These are phyloP conservation scores for Avahi laniger DNA, from an alignment of 2,797 vertebrate species.

Conservation along the genomic window DNA sequence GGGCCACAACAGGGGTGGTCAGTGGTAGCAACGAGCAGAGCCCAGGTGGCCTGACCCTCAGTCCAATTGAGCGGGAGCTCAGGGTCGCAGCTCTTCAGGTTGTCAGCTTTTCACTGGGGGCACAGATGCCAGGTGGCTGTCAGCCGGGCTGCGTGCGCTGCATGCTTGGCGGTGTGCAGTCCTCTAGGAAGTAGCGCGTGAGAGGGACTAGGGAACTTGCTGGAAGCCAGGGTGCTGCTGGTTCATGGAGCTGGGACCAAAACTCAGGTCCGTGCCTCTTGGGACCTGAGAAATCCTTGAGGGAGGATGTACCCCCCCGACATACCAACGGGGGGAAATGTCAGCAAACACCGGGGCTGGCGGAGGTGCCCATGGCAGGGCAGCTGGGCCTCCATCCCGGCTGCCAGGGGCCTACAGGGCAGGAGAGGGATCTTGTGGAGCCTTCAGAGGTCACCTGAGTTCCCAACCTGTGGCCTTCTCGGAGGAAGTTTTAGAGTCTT, in stretches of 20 bases:
- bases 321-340: neutral
- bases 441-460: rapidly evolving
- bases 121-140: rapidly evolving
- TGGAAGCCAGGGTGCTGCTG: too few relatives aligned
- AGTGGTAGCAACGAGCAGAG: neutral
- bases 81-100: neutral
- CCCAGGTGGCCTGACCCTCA: neutral
- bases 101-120: rapidly evolving
- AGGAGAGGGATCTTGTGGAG: rapidly evolving
- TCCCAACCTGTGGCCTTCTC: neutral
- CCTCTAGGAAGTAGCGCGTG: neutral
- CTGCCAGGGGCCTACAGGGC: neutral
- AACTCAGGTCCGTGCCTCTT: too few relatives aligned
- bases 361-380: rapidly evolving
- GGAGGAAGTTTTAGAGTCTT: neutral
- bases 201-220: neutral
- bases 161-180: neutral
- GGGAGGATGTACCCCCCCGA: neutral
- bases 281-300: neutral
- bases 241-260: neutral
- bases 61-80: too few relatives aligned
- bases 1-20: rapidly evolving
- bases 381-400: neutral
- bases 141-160: rapidly evolving
- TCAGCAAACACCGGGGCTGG: neutral